These are phyloP conservation scores for Cecidostiba fungosa DNA, from an alignment of 2,888 invertebrate genomes.

Conservation along the genomic window DNA sequence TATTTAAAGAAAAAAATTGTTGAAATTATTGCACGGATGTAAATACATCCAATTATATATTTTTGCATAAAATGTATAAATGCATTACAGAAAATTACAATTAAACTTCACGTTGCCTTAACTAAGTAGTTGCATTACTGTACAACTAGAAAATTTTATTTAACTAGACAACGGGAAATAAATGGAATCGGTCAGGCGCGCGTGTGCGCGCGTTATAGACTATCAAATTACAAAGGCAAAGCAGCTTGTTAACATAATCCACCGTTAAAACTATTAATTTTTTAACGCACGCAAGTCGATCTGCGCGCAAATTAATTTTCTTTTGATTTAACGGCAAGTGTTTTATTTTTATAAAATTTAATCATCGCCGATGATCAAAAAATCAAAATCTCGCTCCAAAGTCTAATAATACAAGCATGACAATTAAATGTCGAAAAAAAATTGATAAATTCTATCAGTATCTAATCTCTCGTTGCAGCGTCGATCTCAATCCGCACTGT, in stretches of 20 bases:
- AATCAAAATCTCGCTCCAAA: too few relatives aligned
- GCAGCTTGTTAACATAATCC: not conserved
- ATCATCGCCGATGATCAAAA: too few relatives aligned
- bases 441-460: too few relatives aligned
- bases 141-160: not conserved
- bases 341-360: too few relatives aligned
- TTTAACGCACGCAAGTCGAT: not conserved
- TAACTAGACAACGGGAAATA: not conserved
- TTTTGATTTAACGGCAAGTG: too few relatives aligned
- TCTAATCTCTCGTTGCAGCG: too few relatives aligned
- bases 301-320: too few relatives aligned
- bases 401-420: too few relatives aligned
- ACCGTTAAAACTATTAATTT: conserved; percentile 7
- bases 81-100: not conserved
- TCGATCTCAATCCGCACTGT: not conserved
- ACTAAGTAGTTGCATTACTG: not conserved
- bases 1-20: not conserved
- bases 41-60: not conserved
- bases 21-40: not conserved
- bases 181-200: not conserved
- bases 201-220: not conserved
- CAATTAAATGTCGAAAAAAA: too few relatives aligned
- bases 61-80: not conserved
- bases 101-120: not conserved
- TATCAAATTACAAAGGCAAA: not conserved